Evolutionary conservation across 92 coral and sea anemone genomes (phyloP), one percentile per base, ranked within the genome.

Genomic region (Umimayanthus chanpuru): DNA sequence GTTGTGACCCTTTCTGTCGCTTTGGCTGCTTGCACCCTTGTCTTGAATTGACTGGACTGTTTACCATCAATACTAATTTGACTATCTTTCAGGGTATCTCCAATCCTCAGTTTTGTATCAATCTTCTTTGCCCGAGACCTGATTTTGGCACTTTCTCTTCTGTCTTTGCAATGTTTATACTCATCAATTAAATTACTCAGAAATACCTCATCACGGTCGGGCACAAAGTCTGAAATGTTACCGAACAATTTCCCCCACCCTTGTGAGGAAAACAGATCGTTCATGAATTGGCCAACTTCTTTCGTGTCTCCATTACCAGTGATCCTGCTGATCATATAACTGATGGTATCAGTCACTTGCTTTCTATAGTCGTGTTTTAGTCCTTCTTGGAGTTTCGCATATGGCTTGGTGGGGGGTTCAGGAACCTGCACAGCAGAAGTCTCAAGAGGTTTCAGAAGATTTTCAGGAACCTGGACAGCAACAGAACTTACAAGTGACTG

Each of bases 101-200:
- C 90, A 90, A 90, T 81, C 81, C 79, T 73, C 20, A 90, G 38
- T 53, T 87, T 86, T 50, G 80, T 71, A 73, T 80, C 79, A 43
- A 79, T 87, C 73, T 80, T 68, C 88, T 81, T 70, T 79, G 87
- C 92, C 44, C 81, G 80, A 29, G 32, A 9, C 47, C 50, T 86
- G 20, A 90, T n/a, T 81, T 32, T 86, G 67, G 71, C 85, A 80
- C 72, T 23, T 43, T 32, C 72, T 72, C 55, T 67, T 72, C n/a
- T 79, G 77, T 86, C 83, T 76, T 90, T 90, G 84, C 90, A 90
- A 56, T 67, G 64, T 70, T 86, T 71, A 77, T 90, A 90, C 74
- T 90, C 92, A 68, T 80, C 73, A 11, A 89, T 85, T 36, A 90
- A 82, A 72, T 81, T 36, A 50, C 40, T 32, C 8, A 86, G 38